These are phyloP conservation scores for Prionailurus bengalensis DNA, from an alignment of 2,113 vertebrate species.

Conservation along the genomic window DNA sequence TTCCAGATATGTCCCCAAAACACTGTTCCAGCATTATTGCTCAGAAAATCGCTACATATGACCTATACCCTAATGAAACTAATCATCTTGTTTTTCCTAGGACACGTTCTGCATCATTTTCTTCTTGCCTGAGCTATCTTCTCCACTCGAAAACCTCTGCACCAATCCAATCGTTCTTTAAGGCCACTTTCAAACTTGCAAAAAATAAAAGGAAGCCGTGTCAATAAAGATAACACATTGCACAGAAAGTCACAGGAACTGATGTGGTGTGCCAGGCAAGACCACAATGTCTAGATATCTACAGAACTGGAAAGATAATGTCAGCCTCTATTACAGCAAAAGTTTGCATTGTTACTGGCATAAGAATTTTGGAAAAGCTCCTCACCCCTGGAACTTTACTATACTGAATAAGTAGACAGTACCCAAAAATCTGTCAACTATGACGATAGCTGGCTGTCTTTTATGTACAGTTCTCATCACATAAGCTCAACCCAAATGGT, in stretches of 20 bases:
- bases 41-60: background rate
- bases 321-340: background rate
- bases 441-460: conserved; percentile 76
- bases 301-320: background rate
- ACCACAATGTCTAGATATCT: background rate
- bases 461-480: conserved; percentile 65
- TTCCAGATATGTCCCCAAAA: background rate
- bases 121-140: background rate
- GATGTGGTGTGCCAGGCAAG: background rate
- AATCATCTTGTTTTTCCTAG: background rate
- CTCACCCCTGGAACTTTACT: conserved; percentile 49
- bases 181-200: background rate
- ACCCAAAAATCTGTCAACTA: conserved; percentile 75
- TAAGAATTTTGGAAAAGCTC: conserved; percentile 53
- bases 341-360: background rate
- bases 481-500: conserved; percentile 33
- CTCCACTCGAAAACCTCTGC: background rate
- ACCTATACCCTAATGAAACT: background rate
- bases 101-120: fast-evolving
- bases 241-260: background rate
- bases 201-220: background rate
- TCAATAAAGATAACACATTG: background rate
- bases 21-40: background rate
- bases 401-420: conserved; percentile 39
- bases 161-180: background rate